Evolutionary conservation across 2,888 invertebrate species (phyloP).

Genomic region (Chironomus tentans): DNA sequence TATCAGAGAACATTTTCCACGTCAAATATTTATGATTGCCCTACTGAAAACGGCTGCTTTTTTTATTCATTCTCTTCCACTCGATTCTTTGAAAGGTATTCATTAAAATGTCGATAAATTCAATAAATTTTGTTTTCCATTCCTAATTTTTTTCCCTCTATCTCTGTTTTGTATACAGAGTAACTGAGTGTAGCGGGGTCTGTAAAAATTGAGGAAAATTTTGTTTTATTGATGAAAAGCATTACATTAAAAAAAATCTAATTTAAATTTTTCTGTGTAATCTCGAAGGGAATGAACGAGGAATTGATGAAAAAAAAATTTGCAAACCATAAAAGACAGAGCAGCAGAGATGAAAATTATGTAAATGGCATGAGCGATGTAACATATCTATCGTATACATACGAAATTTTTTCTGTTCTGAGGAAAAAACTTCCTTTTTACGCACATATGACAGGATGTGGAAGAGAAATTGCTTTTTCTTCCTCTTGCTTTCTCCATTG

Average conservation of each 20-base stretch:
- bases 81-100: not conserved
- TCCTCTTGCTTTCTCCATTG: not conserved
- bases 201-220: no score
- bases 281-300: not conserved
- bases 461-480: not conserved
- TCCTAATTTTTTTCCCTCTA: no score
- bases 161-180: no score
- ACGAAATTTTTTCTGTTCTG: not conserved
- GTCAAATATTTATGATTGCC: conserved; percentile 20
- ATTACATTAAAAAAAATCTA: no score
- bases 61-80: not conserved
- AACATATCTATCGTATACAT: not conserved
- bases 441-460: not conserved
- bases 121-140: not conserved
- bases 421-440: not conserved
- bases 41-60: not conserved
- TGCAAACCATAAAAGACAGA: not conserved
- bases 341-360: not conserved
- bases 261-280: not conserved
- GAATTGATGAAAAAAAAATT: not conserved
- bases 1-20: not conserved
- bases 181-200: no score
- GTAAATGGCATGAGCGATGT: not conserved
- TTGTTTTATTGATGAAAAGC: no score
- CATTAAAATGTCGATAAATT: not conserved